Percentiles rank a stretch among this genome's conserved stretches.
phyloP scores from a whole-genome alignment of 2,113 vertebrate genomes.

The Malurus alboscapulatus region DNA sequence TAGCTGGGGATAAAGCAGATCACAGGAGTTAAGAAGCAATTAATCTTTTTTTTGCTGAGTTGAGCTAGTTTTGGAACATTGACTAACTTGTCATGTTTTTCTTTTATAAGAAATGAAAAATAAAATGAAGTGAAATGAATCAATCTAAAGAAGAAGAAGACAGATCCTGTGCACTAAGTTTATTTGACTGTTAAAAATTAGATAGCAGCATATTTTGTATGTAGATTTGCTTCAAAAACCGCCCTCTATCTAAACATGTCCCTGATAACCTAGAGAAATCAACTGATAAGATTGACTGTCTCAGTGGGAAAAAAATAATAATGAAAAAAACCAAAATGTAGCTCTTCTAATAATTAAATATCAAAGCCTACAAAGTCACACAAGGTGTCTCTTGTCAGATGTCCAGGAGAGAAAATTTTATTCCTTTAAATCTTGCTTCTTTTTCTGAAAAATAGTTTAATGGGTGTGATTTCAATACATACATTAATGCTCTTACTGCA shows the following conservation, averaged over 20 bases:
- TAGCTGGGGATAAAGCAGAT: background rate
- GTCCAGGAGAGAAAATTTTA: background rate
- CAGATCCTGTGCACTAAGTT: background rate
- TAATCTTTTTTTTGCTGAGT: background rate
- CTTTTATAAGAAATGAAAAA: background rate
- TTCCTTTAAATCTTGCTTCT: background rate
- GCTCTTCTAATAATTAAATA: conserved; percentile 2
- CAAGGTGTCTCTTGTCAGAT: background rate
- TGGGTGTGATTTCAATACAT: background rate
- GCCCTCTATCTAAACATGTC: background rate
- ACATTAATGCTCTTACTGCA: background rate
- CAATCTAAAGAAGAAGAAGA: background rate
- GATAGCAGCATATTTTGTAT: background rate
- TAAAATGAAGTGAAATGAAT: accelerated
- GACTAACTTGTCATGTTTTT: background rate
- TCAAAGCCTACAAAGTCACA: background rate
- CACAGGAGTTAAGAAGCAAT: background rate
- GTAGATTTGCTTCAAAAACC: conserved; percentile 39
- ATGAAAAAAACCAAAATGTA: conserved; percentile 4
- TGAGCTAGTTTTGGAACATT: background rate
- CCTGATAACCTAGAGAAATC: conserved; percentile 13
- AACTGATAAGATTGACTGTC: background rate
- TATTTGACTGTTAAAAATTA: conserved; percentile 6
- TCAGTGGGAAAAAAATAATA: conserved; percentile 5
- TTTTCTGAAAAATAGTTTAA: background rate